phyloP scores from a whole-genome alignment of 1,140 invertebrate genomes.

The Argopecten irradians region DNA sequence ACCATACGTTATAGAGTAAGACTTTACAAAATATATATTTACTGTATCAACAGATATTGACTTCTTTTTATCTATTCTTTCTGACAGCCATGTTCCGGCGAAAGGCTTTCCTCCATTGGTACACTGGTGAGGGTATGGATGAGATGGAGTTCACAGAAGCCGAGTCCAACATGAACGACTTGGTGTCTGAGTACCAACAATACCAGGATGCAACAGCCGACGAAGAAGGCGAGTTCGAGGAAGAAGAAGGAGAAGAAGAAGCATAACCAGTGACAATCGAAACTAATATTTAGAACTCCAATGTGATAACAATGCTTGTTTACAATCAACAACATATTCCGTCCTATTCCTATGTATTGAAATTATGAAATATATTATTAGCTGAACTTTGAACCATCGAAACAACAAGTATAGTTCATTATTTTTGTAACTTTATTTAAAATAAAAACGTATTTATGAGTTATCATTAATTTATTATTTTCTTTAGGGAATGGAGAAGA shows the following conservation, averaged over 20 bases:
- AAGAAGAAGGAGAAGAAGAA: slow-evolving; percentile 81
- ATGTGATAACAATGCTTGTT: not conserved
- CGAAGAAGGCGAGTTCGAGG: slow-evolving; percentile 70
- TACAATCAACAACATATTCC: not conserved
- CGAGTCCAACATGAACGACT: slow-evolving; percentile 88
- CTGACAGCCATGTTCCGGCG: slow-evolving; percentile 82
- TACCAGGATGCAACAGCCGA: slow-evolving; percentile 83
- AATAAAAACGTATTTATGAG: too few relatives aligned
- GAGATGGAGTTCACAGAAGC: slow-evolving; percentile 87
- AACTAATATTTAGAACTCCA: not conserved
- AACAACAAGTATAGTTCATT: too few relatives aligned
- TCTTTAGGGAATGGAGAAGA: too few relatives aligned
- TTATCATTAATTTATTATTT: too few relatives aligned
- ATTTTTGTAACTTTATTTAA: too few relatives aligned
- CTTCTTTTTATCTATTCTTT: not conserved
- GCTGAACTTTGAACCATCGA: too few relatives aligned
- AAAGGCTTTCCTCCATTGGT: slow-evolving; percentile 89
- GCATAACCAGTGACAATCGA: not conserved
- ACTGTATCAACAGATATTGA: not conserved
- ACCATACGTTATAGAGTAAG: too few relatives aligned
- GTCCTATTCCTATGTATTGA: too few relatives aligned
- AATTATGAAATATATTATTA: too few relatives aligned
- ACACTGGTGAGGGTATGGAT: slow-evolving; percentile 90
- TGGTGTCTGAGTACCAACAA: slow-evolving; percentile 95
- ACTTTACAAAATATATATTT: too few relatives aligned